Percentiles rank a stretch among this genome's conserved stretches.
These are phyloP conservation scores for Melipona beecheii DNA, from an alignment of 2,888 invertebrate species.

Conservation along the genomic window DNA sequence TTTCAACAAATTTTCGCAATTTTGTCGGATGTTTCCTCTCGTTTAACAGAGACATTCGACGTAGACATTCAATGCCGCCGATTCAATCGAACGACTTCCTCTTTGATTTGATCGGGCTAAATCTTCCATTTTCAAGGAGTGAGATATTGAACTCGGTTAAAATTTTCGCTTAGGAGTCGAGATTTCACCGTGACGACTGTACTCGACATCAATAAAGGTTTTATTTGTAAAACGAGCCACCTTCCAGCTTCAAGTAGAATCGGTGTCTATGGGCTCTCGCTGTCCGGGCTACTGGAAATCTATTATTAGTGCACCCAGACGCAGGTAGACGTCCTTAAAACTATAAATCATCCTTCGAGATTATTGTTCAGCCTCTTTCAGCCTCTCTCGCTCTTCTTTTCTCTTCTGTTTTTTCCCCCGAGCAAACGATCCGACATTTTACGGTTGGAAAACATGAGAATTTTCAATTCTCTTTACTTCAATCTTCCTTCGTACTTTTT, in stretches of 20 bases:
- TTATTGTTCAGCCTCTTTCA: neutral
- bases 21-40: neutral
- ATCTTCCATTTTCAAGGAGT: neutral
- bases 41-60: neutral
- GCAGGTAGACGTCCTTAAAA: constrained; percentile 17
- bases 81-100: neutral
- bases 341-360: constrained; percentile 8
- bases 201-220: constrained; percentile 10
- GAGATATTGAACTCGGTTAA: neutral
- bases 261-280: neutral
- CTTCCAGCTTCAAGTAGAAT: constrained; percentile 19
- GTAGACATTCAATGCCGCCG: neutral
- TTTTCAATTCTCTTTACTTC: neutral
- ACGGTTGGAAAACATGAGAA: too few species aligned
- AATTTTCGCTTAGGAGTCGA: neutral
- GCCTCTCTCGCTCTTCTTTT: neutral
- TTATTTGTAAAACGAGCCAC: constrained; percentile 30
- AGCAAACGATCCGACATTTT: neutral
- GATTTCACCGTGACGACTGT: constrained; percentile 3
- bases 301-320: constrained; percentile 28
- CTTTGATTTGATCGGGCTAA: neutral
- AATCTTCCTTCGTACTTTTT: too few species aligned
- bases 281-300: constrained; percentile 19
- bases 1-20: neutral
- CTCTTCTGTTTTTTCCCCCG: too few species aligned